Evolutionary conservation across 53 echinoderm and acorn worm species (phyloP).

Genomic region (Apostichopus leukothele): DNA sequence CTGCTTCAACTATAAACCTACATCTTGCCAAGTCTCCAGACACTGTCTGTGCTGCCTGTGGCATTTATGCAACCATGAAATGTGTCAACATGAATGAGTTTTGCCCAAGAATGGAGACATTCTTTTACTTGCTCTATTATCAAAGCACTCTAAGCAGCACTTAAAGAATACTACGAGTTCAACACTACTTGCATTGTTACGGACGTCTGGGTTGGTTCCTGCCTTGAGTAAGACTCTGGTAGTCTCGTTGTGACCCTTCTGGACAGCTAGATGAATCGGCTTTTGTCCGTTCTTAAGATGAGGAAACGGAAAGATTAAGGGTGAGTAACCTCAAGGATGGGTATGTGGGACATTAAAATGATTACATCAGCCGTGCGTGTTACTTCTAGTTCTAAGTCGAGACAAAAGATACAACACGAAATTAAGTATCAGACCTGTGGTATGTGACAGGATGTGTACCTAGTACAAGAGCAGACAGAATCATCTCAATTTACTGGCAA

Average conservation of each 20-base stretch:
- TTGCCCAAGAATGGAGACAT: background rate
- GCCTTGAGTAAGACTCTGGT: constrained; percentile 84
- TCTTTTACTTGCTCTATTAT: too few species aligned
- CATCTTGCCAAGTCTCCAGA: background rate
- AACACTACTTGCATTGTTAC: constrained; percentile 75
- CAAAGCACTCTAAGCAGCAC: too few species aligned
- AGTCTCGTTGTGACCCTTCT: constrained; percentile 93
- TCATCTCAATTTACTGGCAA: too few species aligned
- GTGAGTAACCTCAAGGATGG: background rate
- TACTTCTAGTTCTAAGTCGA: background rate
- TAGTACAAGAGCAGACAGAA: too few species aligned
- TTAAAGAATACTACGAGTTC: too few species aligned
- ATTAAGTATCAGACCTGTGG: too few species aligned
- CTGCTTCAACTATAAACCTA: too few species aligned
- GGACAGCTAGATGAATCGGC: constrained; percentile 80
- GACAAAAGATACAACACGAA: too few species aligned
- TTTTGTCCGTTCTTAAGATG: constrained; percentile 70
- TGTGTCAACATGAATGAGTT: background rate
- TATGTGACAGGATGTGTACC: too few species aligned
- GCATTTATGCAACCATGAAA: background rate
- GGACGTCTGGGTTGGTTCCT: constrained; percentile 76
- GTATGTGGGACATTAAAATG: background rate
- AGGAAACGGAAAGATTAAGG: background rate
- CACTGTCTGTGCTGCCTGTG: background rate
- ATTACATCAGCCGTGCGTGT: background rate